Evolutionary conservation across 2,797 vertebrate genomes (phyloP), one percentile per base, ranked within the genome.

Genomic region (Propithecus perrieri): DNA sequence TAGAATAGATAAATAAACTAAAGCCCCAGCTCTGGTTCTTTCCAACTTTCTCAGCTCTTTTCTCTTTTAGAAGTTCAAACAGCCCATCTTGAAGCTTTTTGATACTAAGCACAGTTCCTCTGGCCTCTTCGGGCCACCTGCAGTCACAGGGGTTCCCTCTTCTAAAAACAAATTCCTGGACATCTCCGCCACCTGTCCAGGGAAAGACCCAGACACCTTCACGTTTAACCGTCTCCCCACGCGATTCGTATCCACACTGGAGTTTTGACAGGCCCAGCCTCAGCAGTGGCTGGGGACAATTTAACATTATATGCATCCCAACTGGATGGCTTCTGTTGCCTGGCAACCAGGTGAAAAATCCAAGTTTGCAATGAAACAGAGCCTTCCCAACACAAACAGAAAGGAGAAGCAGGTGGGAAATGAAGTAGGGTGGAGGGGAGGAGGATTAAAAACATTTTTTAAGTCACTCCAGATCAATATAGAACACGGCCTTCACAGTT

Each of bases 291-390:
- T 18, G 41, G 79, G 55, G 53, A 93, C 67, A 41, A 80, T 74
- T 71, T 65, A 88, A 89, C 87, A 55, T 50, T 84, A 7, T 43
- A 18, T 17, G 57, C 53, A 48, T 92, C 85, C 69, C 7, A 20
- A 30, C 14, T 55, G 26, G 24, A 76, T 41, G 35, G 67, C 48
- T 88, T 61, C 67, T 48, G 93, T 95, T 96, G 74, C 91, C 72
- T 92, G 72, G 88, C 90, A 96, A 96, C 83, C 89, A 87, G 85
- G 86, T 95, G 63, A 75, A 2, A 65, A 71, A 38, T 83, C 69
- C 55, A 89, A 75, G 74, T 97, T 92, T 79, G 89, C 69, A 89
- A 46, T 43, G 12, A 85, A 91, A 95, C 83, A 75, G 71, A 95
- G 74, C 46, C 74, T 89, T 84, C 53, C 61, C 85, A 72, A 41